Evolutionary conservation across 2,797 vertebrate species (phyloP), one percentile per base, ranked within the genome.

Genomic region (Rhinatrema bivittatum): DNA sequence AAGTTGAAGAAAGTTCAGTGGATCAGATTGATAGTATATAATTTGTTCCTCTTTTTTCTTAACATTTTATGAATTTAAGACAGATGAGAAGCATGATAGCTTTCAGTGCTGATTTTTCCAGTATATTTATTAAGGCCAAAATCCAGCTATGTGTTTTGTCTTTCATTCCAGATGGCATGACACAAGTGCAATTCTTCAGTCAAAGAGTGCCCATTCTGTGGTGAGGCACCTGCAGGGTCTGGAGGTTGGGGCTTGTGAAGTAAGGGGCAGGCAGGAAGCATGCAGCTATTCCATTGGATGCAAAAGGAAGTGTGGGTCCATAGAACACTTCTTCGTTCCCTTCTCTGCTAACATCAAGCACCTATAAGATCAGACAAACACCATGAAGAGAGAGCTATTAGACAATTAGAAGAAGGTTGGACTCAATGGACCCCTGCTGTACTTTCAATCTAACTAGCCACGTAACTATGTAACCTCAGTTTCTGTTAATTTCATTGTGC

Each of bases 301-400:
- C 93, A 1, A 98, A 98, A 3, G 94, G 94, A 36, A 98, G 83
- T 0, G 91, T 94, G 3, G 95, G 95, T 17, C 94, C 95, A 2
- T 97, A 97, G 73, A 98, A 98, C 16, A 98, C 91, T 62, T 97
- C 94, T 65, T 97, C 94, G 65, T 94, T 93, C 41, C 94, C 93
- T 65, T 92, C 93, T 39, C 77, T 76, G 53, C 94, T 98, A 31
- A 95, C 86, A 58, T 97, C 93, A 71, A 97, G 58, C 42, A 98
- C 94, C 95, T 98, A 56, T 16, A 46, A 39, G 52, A 45, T 39
- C 32, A 42, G 17, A 36, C 19, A 16, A 17, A 14, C 20, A 39
- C 7, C 29, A n/a, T n/a, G n/a, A n/a, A n/a, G n/a, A n/a, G n/a
- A 6, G 5, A 8, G 18, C n/a, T n/a, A n/a, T n/a, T n/a, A n/a